Evolutionary conservation across 92 coral and sea anemone genomes (phyloP).

Genomic region (Epizoanthus illoricatus): DNA sequence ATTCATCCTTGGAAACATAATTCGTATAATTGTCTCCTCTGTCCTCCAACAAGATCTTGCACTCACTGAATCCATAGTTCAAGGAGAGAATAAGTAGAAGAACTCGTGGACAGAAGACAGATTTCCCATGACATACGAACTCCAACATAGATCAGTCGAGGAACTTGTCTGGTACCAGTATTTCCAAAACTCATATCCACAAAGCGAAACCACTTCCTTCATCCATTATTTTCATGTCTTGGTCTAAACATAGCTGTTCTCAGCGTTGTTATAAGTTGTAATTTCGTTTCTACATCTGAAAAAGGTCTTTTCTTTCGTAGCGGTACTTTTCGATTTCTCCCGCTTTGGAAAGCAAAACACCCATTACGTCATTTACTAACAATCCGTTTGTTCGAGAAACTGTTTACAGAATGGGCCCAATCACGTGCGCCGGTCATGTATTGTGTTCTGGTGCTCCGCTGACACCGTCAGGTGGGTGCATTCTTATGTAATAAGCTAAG

Average conservation of each 20-base stretch:
- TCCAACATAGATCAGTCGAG: conserved; percentile 44
- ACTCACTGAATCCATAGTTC: conserved; percentile 16
- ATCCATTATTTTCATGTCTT: background rate
- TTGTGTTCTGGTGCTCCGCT: too few relatives aligned
- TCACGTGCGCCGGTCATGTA: background rate
- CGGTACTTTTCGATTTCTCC: conserved; percentile 4
- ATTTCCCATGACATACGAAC: conserved; percentile 19
- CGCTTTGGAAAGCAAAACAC: background rate
- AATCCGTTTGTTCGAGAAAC: conserved; percentile 18
- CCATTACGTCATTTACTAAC: conserved; percentile 27
- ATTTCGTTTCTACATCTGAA: background rate
- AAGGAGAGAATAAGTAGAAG: conserved; percentile 16
- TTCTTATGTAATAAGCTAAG: too few relatives aligned
- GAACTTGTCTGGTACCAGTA: conserved; percentile 43
- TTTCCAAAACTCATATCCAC: conserved; percentile 41
- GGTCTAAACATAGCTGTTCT: background rate
- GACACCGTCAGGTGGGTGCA: too few relatives aligned
- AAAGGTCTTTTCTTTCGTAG: background rate
- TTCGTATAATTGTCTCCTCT: background rate
- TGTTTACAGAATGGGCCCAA: conserved; percentile 5
- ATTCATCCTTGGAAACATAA: background rate
- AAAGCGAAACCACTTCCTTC: background rate
- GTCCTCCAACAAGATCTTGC: conserved; percentile 6
- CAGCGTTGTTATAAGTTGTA: background rate
- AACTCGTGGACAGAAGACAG: background rate